Evolutionary conservation across 1,140 invertebrate species (phyloP), one percentile per base, ranked within the genome.

Genomic region (Macrobrachium rosenbergii): DNA sequence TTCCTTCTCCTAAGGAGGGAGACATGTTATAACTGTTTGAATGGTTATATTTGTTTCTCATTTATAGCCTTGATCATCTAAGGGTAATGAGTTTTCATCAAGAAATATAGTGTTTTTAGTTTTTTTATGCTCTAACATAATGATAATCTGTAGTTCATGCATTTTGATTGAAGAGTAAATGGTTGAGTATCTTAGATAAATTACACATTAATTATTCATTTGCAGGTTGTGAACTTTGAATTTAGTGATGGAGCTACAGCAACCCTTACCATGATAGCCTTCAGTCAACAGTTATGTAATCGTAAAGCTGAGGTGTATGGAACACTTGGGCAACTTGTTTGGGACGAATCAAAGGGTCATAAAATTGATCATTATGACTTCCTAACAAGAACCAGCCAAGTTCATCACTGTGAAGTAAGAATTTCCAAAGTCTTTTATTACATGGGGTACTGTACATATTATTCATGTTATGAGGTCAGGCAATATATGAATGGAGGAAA

Each of bases 181-280:
- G 28, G 28, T 37, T 37, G 28, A 37, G 1, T 37, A 37, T 37
- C 28, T 37, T 37, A 37, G 28, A 37, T 37, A 37, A 37, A 37
- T 37, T 37, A 37, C 28, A 37, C 3, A 37, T 37, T 37, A n/a
- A n/a, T n/a, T 37, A 37, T 10, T 75, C 77, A 10, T 37, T 84
- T 67, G n/a, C 60, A 92, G 92, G 91, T 93, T 45, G 92, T 93
- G 2, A 93, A 92, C 83, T 91, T 93, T 90, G 91, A 93, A 87
- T 93, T 92, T 91, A 90, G 92, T 83, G 91, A 91, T 90, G 93
- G 93, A 45, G 90, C 92, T 19, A 93, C 93, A 16, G 92, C 91
- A 28, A 91, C 91, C 10, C 91, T 93, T 21, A 91, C 91, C 10
- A 93, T 93, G 92, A 90, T 93, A n/a, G 93, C 92, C 59, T 93